phyloP scores from a whole-genome alignment of 2,797 vertebrate genomes.

The Calcarius lapponicus region DNA sequence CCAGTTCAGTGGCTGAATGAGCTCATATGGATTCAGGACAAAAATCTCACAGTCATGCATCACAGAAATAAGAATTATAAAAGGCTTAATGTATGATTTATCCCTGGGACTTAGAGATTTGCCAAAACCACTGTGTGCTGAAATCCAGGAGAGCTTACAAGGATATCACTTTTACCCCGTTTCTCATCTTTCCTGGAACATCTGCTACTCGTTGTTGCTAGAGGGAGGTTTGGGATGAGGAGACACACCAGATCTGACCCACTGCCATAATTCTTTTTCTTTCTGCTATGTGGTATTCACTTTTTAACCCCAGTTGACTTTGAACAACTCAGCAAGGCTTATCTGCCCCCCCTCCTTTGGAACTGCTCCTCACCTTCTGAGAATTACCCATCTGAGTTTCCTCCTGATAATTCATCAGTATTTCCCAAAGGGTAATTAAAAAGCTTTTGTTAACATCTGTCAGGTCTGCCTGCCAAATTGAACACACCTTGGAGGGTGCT shows the following conservation, averaged over 20 bases:
- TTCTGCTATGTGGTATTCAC: neutral
- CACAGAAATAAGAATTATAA: neutral
- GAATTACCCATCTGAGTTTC: neutral
- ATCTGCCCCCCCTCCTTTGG: neutral
- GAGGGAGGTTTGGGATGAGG: neutral
- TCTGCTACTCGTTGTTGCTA: neutral
- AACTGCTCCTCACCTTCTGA: neutral
- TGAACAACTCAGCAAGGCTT: neutral
- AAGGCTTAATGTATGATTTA: neutral
- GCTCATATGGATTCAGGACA: neutral
- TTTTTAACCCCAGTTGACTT: neutral
- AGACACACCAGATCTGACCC: neutral
- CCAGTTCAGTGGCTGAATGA: neutral
- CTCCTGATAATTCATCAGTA: neutral
- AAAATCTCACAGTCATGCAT: neutral
- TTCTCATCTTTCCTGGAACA: conserved; percentile 26
- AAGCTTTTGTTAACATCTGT: neutral
- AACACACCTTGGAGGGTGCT: neutral
- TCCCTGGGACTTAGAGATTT: neutral
- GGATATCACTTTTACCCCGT: neutral
- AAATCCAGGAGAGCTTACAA: neutral
- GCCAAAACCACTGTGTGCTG: neutral
- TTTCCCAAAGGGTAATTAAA: neutral
- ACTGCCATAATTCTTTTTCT: neutral
- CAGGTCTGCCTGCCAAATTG: neutral